These are phyloP conservation scores for Lonchura striata DNA, from an alignment of 2,113 vertebrate species.

Conservation along the genomic window DNA sequence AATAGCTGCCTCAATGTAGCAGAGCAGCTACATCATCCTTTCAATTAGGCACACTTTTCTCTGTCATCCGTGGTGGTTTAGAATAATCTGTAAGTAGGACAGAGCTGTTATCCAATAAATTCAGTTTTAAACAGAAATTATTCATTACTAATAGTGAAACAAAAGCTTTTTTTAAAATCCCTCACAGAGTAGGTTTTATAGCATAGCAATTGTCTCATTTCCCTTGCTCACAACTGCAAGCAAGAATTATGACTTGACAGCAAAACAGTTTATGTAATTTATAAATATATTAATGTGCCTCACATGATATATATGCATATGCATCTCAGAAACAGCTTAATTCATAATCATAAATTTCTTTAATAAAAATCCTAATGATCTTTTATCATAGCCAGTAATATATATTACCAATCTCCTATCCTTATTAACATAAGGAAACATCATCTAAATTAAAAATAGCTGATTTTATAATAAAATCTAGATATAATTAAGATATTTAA, in stretches of 20 bases:
- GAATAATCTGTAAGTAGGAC: not conserved
- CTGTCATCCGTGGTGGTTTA: not conserved
- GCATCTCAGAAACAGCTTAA: not conserved
- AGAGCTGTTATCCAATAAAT: not conserved
- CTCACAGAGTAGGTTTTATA: not conserved
- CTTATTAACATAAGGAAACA: not conserved
- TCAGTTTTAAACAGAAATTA: conserved; percentile 12
- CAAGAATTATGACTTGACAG: not conserved
- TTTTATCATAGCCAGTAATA: not conserved
- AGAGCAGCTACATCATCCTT: not conserved
- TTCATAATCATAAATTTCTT: not conserved
- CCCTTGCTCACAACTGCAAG: not conserved
- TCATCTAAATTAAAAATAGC: not conserved
- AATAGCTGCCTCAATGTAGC: not conserved
- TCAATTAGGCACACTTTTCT: not conserved
- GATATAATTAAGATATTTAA: not conserved
- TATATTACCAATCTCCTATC: not conserved
- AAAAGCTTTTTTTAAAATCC: conserved; percentile 6
- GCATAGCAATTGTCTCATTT: not conserved
- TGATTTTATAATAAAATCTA: not conserved
- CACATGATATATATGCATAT: not conserved
- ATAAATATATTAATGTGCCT: not conserved
- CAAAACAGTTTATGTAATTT: not conserved
- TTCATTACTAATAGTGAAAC: not conserved
- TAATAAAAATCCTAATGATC: not conserved